Evolutionary conservation across 30 jellyfish, hydroid and myxozoan species (phyloP).

Genomic region (Aurelia coerulea): DNA sequence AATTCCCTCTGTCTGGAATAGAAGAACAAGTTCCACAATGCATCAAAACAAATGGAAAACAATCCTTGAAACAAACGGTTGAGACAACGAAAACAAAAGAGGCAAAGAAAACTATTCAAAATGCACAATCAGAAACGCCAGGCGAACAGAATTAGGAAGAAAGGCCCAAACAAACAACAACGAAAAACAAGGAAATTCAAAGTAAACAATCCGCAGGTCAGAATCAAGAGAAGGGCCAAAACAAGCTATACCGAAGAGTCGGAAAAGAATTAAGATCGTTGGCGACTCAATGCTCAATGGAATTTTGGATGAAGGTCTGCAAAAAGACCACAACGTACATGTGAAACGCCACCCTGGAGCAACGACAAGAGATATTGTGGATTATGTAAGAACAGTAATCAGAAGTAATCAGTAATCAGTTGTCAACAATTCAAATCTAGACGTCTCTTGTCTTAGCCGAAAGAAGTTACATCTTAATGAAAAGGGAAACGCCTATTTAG

Average conservation of each 20-base stretch:
- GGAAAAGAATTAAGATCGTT: neutral
- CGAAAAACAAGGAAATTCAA: neutral
- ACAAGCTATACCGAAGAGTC: neutral
- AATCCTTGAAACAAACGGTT: neutral
- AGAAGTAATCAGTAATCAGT: too few relatives aligned
- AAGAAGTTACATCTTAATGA: too few relatives aligned
- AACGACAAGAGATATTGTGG: neutral
- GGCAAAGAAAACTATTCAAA: neutral
- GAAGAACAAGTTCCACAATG: neutral
- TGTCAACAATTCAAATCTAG: too few relatives aligned
- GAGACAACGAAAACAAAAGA: slow-evolving; percentile 4
- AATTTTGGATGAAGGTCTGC: neutral
- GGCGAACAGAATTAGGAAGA: too few relatives aligned
- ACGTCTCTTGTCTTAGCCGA: too few relatives aligned
- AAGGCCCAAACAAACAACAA: slow-evolving; percentile 2
- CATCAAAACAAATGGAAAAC: too few relatives aligned
- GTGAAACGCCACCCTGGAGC: slow-evolving; percentile 19
- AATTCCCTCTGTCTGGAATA: neutral
- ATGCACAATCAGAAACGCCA: too few relatives aligned
- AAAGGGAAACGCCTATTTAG: too few relatives aligned
- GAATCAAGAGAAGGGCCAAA: neutral
- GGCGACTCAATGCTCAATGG: too few relatives aligned
- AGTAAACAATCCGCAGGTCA: too few relatives aligned
- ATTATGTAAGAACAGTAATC: neutral
- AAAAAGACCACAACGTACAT: slow-evolving; percentile 6